Evolutionary conservation across 92 coral and sea anemone genomes (phyloP), one percentile per base, ranked within the genome.

Genomic region (Zoanthus gigantus): DNA sequence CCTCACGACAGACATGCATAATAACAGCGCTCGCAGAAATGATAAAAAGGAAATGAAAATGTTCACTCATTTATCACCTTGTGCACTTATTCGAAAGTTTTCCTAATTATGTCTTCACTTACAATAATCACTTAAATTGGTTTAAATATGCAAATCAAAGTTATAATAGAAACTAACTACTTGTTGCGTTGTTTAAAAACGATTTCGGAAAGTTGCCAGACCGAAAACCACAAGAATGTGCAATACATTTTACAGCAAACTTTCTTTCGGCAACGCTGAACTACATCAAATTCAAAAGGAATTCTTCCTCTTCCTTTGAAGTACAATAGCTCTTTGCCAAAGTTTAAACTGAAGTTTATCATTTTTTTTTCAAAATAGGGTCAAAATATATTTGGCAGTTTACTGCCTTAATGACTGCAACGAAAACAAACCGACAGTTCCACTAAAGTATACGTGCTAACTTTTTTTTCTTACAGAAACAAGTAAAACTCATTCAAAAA

Each of bases 141-240:
- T 53, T 28, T 76, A 46, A 75, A 29, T 9, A 18, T 5, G 3
- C 31, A 7, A 54, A 32, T 28, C 16, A 16, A 57, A 46, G 42
- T 45, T 8, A 9, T 34, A 6, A 28, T 30, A 6, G 29, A 13
- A 13, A 52, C 12, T 30, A 23, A 14, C 23, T 30, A 46, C 32
- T 7, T 12, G 53, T 77, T 77, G 82, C 53, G 82, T 4, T 77
- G 9, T 54, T 54, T 3, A 76, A 77, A 34, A 28, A 77, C 53
- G 10, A 30, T 77, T 77, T 54, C 68, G 65, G 68, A 56, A 77
- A 77, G 18, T 9, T 77, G 68, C 82, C 66, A 14, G 65, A 29
- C 23, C 29, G 23, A 54, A 54, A 5, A 23, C 17, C 53, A 29
- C 63, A 11, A 30, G 82, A 77, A 77, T 31, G 66, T 77, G 16